These are phyloP conservation scores for Leptonema lineaticorne DNA, from an alignment of 1,140 invertebrate genomes.

Conservation along the genomic window DNA sequence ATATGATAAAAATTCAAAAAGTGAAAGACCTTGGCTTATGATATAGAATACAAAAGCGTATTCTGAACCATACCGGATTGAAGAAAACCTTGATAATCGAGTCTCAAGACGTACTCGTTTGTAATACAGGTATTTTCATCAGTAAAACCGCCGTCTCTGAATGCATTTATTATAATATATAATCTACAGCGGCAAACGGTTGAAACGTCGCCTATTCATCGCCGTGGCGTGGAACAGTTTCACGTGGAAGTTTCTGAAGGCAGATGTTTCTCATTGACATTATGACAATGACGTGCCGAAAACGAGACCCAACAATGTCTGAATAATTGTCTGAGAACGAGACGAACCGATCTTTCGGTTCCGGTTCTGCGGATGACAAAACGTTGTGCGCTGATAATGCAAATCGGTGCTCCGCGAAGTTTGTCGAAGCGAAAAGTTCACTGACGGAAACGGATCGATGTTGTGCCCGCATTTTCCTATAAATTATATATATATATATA, in stretches of 20 bases:
- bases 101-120: too few relatives aligned
- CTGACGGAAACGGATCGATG: background rate
- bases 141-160: too few relatives aligned
- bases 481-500: background rate
- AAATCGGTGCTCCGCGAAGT: background rate
- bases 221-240: too few relatives aligned
- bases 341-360: background rate
- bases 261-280: background rate
- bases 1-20: too few relatives aligned
- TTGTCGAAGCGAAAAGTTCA: background rate
- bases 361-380: background rate
- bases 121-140: too few relatives aligned
- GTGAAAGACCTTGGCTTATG: too few relatives aligned
- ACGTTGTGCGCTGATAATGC: background rate
- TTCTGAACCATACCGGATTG: background rate
- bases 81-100: background rate
- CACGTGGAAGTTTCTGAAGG: background rate
- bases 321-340: too few relatives aligned
- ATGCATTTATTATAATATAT: background rate
- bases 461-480: too few relatives aligned
- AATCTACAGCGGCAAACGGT: background rate
- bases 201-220: too few relatives aligned
- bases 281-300: background rate
- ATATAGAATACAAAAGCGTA: background rate
- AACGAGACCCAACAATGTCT: background rate